These are phyloP conservation scores for Phaethornis superciliosus DNA, from an alignment of 2,113 vertebrate genomes.

Conservation along the genomic window DNA sequence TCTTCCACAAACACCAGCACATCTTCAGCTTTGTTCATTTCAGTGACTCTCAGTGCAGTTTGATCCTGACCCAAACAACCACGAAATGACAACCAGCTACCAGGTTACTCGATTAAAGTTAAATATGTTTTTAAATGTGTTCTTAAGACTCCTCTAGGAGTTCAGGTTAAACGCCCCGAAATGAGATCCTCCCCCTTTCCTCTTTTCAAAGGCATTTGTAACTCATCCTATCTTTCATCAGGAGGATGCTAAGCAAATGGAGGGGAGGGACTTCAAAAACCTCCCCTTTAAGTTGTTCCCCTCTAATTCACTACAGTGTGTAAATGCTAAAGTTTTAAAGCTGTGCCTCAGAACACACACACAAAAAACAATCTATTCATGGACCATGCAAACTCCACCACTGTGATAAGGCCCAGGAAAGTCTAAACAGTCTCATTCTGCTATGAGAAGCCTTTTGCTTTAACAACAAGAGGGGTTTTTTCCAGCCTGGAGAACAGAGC, in stretches of 20 bases:
- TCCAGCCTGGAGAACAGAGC: not conserved
- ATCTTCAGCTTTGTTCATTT: not conserved
- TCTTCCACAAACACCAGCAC: not conserved
- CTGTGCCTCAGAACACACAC: not conserved
- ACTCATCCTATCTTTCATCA: not conserved
- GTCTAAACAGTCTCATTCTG: not conserved
- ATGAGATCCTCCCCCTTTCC: not conserved
- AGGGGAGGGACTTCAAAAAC: not conserved
- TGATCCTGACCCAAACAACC: not conserved
- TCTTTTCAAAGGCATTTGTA: not conserved
- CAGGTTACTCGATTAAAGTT: not conserved
- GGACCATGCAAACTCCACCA: fast-evolving
- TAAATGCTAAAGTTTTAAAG: not conserved
- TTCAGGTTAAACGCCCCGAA: not conserved
- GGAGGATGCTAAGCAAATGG: not conserved
- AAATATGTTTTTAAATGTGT: fast-evolving
- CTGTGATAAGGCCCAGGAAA: fast-evolving
- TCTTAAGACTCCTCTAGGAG: not conserved
- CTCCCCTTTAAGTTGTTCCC: not conserved
- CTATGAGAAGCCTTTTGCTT: not conserved
- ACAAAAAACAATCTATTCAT: not conserved
- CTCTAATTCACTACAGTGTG: not conserved
- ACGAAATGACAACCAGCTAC: not conserved
- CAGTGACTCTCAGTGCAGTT: not conserved
- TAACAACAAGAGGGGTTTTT: not conserved